phyloP scores from a whole-genome alignment of 2,888 invertebrate species.

The Bhutanitis thaidina region DNA sequence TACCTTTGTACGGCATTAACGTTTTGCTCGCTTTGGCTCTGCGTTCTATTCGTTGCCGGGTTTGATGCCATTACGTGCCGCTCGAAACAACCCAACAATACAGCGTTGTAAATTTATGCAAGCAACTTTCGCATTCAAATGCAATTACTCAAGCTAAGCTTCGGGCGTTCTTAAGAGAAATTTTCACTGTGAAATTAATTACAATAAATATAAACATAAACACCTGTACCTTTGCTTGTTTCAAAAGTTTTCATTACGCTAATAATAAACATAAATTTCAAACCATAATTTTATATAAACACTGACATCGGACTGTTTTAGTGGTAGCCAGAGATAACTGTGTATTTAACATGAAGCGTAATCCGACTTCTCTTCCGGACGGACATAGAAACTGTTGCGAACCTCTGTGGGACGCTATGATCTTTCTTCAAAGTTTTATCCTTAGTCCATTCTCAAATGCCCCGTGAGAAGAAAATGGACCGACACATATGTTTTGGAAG shows the following conservation, averaged over 20 bases:
- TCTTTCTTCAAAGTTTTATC: too few relatives aligned
- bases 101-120: conserved; percentile 12
- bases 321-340: too few relatives aligned
- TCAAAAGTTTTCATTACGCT: conserved; percentile 5
- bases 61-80: conserved; percentile 12
- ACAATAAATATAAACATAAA: conserved; percentile 18
- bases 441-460: too few relatives aligned
- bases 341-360: too few relatives aligned
- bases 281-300: too few relatives aligned
- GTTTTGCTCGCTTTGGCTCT: conserved; percentile 21
- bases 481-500: too few relatives aligned
- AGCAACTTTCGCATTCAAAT: conserved; percentile 15
- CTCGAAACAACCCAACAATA: conserved; percentile 9
- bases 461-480: too few relatives aligned
- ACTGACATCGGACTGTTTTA: too few relatives aligned
- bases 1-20: conserved; percentile 25
- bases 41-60: conserved; percentile 18
- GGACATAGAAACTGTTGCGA: too few relatives aligned
- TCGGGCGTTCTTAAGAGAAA: conserved; percentile 12
- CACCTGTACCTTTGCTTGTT: conserved; percentile 14
- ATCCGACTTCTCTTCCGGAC: too few relatives aligned
- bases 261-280: conserved; percentile 4
- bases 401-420: too few relatives aligned
- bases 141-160: conserved; percentile 14
- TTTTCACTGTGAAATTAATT: conserved; percentile 19